Evolutionary conservation across 2,888 invertebrate genomes (phyloP).

Genomic region (Cataglyphis altisquamis): DNA sequence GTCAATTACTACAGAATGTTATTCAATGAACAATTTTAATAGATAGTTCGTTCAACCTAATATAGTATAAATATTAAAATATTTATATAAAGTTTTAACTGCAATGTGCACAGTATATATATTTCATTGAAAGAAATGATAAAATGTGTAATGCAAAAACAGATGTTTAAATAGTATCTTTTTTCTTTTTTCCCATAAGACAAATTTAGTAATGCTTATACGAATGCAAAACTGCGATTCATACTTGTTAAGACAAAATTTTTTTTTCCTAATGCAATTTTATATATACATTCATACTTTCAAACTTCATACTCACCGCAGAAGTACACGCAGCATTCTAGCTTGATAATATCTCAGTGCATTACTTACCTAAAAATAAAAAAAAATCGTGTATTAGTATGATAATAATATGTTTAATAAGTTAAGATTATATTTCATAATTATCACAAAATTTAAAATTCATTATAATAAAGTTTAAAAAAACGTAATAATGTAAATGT

Average conservation of each 20-base stretch:
- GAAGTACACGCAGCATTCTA: background rate
- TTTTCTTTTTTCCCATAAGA: background rate
- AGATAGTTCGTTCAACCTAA: background rate
- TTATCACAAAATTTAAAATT: background rate
- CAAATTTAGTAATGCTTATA: background rate
- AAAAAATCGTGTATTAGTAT: constrained; percentile 13
- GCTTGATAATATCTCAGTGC: background rate
- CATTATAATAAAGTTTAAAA: background rate
- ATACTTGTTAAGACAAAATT: background rate
- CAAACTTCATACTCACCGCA: constrained; percentile 44
- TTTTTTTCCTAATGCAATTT: background rate
- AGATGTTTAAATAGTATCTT: background rate
- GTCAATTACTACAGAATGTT: background rate
- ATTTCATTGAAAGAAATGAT: background rate
- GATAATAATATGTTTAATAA: constrained; percentile 1
- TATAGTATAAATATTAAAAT: background rate
- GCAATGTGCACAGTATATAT: background rate
- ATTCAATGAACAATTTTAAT: background rate
- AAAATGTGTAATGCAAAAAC: background rate
- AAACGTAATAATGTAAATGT: background rate
- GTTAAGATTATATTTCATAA: background rate
- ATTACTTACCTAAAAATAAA: constrained; percentile 48
- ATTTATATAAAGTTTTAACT: background rate
- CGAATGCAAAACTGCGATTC: background rate
- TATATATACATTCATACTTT: background rate